A percentile compares a stretch with the other conserved stretches of the same genome.
These are phyloP conservation scores for Polydrusus cervinus DNA, from an alignment of 2,888 invertebrate species.

Conservation along the genomic window DNA sequence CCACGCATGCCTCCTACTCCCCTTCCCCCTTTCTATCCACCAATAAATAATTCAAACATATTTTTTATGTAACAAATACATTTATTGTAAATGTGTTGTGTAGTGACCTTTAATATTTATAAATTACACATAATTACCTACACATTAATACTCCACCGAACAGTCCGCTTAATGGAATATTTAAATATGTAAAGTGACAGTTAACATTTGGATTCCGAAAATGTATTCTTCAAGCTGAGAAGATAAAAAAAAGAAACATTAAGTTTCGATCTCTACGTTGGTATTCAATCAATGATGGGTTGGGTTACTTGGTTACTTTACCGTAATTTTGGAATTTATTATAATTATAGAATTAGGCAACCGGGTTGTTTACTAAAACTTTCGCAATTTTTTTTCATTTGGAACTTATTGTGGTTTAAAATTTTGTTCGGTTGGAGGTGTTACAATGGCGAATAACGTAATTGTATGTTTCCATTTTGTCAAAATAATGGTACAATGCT, in stretches of 20 bases:
- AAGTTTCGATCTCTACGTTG: slow-evolving; percentile 5
- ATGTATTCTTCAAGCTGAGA: background rate
- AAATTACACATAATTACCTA: slow-evolving; percentile 14
- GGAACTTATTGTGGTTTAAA: background rate
- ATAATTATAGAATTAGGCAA: background rate
- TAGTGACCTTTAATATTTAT: slow-evolving; percentile 13
- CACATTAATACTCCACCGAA: background rate
- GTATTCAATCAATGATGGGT: slow-evolving; percentile 3
- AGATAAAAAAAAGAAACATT: background rate
- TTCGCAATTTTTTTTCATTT: background rate
- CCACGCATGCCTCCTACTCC: too few species aligned
- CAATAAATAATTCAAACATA: too few species aligned
- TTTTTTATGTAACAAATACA: too few species aligned
- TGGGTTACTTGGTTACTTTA: background rate
- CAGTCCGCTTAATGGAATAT: background rate
- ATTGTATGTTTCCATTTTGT: too few species aligned
- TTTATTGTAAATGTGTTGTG: too few species aligned
- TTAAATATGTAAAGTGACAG: too few species aligned
- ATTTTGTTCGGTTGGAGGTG: too few species aligned
- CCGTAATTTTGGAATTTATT: background rate
- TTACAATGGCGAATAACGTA: too few species aligned
- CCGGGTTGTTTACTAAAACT: too few species aligned
- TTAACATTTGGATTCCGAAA: slow-evolving; percentile 20
- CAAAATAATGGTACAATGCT: too few species aligned
- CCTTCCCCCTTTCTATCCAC: too few species aligned